A percentile compares a stretch with the other conserved stretches of the same genome.
Conservation (phyloP, 2,797 vertebrate genomes). For the Crenichthys baileyi region DNA sequence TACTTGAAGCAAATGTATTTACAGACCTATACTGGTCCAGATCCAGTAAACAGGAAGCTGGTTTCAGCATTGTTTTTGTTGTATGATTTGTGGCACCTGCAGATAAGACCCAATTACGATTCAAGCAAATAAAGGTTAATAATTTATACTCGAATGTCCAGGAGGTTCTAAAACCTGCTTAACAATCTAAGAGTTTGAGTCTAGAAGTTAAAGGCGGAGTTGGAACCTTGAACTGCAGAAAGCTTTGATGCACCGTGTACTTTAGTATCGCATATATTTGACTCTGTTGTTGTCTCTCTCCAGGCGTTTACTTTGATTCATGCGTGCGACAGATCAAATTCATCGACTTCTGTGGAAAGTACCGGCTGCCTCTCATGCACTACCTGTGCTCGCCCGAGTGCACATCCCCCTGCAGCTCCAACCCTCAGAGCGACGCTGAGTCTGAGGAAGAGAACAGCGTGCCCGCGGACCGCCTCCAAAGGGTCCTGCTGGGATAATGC, state of each 20-base stretch:
- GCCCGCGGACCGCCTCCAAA: slow-evolving; percentile 92
- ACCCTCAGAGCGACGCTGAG: slow-evolving; percentile 95
- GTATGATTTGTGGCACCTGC: neutral
- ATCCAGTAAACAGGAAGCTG: too few relatives aligned
- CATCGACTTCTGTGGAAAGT: slow-evolving; percentile 99
- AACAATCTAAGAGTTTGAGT: neutral
- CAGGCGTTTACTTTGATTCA: slow-evolving; percentile 99
- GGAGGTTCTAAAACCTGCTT: neutral
- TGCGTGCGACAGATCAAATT: slow-evolving; percentile 99
- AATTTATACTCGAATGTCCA: neutral
- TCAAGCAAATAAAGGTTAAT: neutral
- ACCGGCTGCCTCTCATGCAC: slow-evolving; percentile 97
- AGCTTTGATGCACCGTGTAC: neutral
- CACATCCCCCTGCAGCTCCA: slow-evolving; percentile 94
- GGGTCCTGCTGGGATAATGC: slow-evolving; percentile 93
- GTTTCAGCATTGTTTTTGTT: neutral
- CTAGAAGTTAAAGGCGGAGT: neutral
- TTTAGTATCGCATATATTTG: neutral
- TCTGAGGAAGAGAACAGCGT: slow-evolving; percentile 94
- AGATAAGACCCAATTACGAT: neutral
- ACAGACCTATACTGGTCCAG: too few relatives aligned
- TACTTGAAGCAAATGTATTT: too few relatives aligned
- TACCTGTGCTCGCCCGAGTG: slow-evolving; percentile 98
- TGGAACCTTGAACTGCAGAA: neutral
- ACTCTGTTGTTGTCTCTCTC: slow-evolving; percentile 19